phyloP scores from a whole-genome alignment of 2,888 invertebrate species.

The Hypercompe scribonia region DNA sequence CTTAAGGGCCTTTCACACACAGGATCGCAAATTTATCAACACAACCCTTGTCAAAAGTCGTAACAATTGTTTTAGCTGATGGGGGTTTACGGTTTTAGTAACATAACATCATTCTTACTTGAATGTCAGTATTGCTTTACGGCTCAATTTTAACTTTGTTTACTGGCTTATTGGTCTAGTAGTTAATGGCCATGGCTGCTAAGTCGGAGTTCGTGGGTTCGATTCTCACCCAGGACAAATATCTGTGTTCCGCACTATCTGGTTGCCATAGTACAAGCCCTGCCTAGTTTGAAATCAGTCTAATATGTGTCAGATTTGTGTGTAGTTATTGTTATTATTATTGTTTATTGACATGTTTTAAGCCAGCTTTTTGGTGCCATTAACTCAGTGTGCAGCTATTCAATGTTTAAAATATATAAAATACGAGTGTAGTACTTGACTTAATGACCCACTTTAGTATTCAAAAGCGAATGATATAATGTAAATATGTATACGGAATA shows the following conservation, averaged over 20 bases:
- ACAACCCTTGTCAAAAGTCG: slow-evolving; percentile 18
- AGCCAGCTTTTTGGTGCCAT: not conserved
- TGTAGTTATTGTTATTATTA: not conserved
- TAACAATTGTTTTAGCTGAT: not conserved
- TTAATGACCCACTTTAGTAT: not conserved
- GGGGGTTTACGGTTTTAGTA: not conserved
- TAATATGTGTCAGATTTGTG: not conserved
- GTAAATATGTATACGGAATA: not conserved
- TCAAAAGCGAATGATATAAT: not conserved
- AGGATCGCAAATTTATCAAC: slow-evolving; percentile 12
- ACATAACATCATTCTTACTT: not conserved
- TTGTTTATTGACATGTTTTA: not conserved
- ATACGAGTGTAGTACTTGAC: not conserved
- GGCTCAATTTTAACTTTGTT: not conserved
- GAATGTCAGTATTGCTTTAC: not conserved
- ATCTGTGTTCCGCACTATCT: too few relatives aligned
- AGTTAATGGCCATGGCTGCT: not conserved
- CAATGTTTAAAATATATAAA: not conserved
- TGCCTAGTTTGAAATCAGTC: not conserved
- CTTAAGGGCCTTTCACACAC: slow-evolving; percentile 5
- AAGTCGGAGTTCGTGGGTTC: not conserved
- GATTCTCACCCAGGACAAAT: not conserved
- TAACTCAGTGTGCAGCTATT: not conserved
- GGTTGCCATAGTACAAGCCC: too few relatives aligned
- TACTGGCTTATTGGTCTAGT: not conserved